phyloP scores from a whole-genome alignment of 2,113 vertebrate species.

The Patagioenas fasciata region DNA sequence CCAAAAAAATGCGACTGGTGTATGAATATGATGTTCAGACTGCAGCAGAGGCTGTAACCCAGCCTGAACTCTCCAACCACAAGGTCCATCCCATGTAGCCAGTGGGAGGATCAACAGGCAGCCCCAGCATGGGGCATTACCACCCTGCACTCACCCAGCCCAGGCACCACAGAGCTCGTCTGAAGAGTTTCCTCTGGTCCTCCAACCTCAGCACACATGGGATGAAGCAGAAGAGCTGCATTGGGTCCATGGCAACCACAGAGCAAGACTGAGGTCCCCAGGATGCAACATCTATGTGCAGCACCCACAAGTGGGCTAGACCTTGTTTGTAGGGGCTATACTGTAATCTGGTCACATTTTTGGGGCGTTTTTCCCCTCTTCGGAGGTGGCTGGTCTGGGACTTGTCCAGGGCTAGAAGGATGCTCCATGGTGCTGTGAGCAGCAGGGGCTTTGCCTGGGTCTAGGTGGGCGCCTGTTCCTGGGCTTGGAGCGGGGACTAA shows the following conservation, averaged over 20 bases:
- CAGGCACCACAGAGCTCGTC: no score
- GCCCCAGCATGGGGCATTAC: no score
- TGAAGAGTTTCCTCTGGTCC: neutral
- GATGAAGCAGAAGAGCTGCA: neutral
- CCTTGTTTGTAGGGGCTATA: neutral
- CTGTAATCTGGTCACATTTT: no score
- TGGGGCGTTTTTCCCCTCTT: neutral
- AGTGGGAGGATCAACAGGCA: no score
- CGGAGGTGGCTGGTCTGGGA: neutral
- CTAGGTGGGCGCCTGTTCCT: neutral
- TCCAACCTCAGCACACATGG: neutral
- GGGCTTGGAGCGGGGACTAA: neutral
- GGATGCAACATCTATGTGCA: neutral
- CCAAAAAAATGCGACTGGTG: conserved; percentile 10
- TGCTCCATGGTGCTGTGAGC: neutral
- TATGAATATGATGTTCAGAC: conserved; percentile 17
- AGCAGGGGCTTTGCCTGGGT: neutral
- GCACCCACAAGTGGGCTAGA: neutral
- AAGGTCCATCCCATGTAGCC: neutral
- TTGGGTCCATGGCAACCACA: rapidly evolving
- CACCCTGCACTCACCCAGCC: no score
- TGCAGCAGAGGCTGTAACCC: conserved; percentile 7
- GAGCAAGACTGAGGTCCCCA: neutral
- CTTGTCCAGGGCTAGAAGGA: neutral
- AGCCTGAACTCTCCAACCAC: neutral